These are phyloP conservation scores for Phaetusa simplex DNA, from an alignment of 2,113 vertebrate species.

Conservation along the genomic window DNA sequence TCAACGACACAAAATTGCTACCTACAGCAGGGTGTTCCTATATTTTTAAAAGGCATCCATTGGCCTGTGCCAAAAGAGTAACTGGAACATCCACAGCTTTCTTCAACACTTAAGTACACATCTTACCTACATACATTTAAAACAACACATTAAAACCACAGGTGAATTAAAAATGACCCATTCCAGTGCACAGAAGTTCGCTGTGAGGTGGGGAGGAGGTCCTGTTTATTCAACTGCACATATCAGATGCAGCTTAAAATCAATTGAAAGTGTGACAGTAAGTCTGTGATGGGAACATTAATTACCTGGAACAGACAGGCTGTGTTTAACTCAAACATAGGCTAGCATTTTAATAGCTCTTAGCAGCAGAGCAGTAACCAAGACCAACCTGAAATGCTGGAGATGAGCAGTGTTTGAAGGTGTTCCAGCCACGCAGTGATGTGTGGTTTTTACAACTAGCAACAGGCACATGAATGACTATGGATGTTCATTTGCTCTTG, in stretches of 20 bases:
- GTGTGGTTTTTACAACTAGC: neutral
- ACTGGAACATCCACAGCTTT: neutral
- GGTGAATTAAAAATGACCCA: neutral
- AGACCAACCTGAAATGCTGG: neutral
- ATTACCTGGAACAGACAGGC: neutral
- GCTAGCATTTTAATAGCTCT: neutral
- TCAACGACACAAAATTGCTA: neutral
- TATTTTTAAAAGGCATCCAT: neutral
- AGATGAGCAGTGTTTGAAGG: neutral
- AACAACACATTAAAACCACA: neutral
- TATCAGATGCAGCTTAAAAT: neutral
- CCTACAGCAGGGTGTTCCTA: neutral
- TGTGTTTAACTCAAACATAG: neutral
- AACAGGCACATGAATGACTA: neutral
- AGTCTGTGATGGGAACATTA: neutral
- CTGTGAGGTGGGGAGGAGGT: neutral
- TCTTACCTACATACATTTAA: neutral
- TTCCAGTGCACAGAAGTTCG: neutral
- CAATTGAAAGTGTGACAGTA: neutral
- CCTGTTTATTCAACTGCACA: neutral
- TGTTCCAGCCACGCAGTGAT: accelerated
- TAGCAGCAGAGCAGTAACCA: neutral
- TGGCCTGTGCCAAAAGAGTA: neutral
- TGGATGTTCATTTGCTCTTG: accelerated
- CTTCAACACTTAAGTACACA: accelerated